Evolutionary conservation across 1,140 invertebrate species (phyloP), one percentile per base, ranked within the genome.

Genomic region (Drosophila murphyi): DNA sequence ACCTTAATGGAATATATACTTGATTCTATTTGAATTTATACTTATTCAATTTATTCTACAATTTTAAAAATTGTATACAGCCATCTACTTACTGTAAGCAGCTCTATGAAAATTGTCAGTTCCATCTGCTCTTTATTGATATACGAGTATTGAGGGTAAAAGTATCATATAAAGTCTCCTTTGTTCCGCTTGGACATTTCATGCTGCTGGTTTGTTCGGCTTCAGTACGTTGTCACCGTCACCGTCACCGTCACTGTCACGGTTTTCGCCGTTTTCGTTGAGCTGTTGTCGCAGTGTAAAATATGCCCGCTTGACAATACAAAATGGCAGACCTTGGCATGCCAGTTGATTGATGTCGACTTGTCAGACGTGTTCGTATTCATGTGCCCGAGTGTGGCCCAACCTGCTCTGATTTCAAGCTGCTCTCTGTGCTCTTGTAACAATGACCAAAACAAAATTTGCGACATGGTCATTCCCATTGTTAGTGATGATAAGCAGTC

Each of bases 281-380:
- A 39, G 4, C 12, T 35, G 32, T 65, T 72, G 64, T 5, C 55
- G 34, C 48, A 59, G 31, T 57, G 62, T 57, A 2, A 4, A 10
- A 56, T 43, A 37, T 72, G 51, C 39, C 2, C 29, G 69, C 64
- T 47, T 47, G 63, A 54, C 47, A 69, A 55, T 55, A 55, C 41
- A 47, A 61, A 69, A 74, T 48, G 60, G 73, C 52, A 59, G 50
- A 72, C 59, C 59, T 62, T 35, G 56, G 56, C 10, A 35, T 62
- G 75, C 41, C 70, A 62, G 35, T 78, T 80, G 64, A 74, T 80
- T 73, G 71, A 80, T 80, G 78, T 80, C 61, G 41, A 45, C 76
- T 78, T 75, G 63, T 74, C 63, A 77, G 52, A 59, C 45, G 32
- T 20, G 20, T 20, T 20, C 20, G 20, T 0, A 20, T 20, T 41